These are phyloP conservation scores for Fistularia commersonii DNA, from an alignment of 2,797 vertebrate genomes.

Conservation along the genomic window DNA sequence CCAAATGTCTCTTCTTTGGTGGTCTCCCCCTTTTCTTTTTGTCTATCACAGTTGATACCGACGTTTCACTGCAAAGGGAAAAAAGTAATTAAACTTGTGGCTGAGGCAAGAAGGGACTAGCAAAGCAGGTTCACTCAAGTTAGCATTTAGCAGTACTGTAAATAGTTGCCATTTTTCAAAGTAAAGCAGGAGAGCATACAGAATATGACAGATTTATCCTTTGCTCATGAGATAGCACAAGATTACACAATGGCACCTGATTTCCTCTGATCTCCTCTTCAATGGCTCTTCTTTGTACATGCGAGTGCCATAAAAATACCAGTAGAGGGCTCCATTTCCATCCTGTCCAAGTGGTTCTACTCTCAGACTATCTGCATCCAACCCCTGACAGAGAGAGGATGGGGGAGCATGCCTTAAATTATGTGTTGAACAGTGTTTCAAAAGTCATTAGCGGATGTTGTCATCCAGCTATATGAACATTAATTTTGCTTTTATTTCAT, in stretches of 20 bases:
- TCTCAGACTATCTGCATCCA: constrained; percentile 93
- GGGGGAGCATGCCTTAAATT: constrained; percentile 5
- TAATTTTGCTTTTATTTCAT: background rate
- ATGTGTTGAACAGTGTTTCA: background rate
- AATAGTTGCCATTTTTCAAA: constrained; percentile 13
- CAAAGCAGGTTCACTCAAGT: constrained; percentile 9
- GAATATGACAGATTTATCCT: background rate
- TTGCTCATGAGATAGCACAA: too few species aligned
- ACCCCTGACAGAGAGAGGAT: constrained; percentile 74
- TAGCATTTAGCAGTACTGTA: constrained; percentile 18
- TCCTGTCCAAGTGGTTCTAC: constrained; percentile 95
- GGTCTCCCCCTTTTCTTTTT: constrained; percentile 89
- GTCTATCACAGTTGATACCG: constrained; percentile 59
- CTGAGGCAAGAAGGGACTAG: constrained; percentile 21
- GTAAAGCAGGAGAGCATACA: constrained; percentile 6
- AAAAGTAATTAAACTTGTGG: constrained; percentile 12
- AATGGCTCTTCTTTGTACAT: constrained; percentile 94
- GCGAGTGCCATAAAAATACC: constrained; percentile 98
- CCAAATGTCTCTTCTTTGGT: constrained; percentile 87
- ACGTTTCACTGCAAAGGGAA: constrained; percentile 49
- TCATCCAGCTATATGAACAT: constrained; percentile 23
- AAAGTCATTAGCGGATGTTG: constrained; percentile 22
- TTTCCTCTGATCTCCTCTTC: constrained; percentile 48
- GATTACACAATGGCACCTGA: constrained; percentile 64
- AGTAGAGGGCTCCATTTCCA: constrained; percentile 91